A percentile compares a stretch with the other conserved stretches of the same genome.
Evolutionary conservation across 1,140 invertebrate genomes (phyloP).

Genomic region (Bombus consobrinus): DNA sequence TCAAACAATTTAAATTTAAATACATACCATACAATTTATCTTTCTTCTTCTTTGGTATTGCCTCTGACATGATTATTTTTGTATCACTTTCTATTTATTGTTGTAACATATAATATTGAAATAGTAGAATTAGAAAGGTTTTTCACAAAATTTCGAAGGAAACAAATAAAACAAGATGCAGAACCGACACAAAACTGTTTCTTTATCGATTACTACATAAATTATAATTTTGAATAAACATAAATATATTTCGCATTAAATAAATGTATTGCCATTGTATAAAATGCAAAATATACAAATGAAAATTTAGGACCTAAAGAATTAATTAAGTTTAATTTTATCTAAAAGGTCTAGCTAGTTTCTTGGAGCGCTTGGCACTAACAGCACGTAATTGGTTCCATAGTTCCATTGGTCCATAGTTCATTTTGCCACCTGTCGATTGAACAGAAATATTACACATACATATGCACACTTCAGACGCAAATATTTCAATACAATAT

Average conservation of each 20-base stretch:
- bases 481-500: too few species aligned
- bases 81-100: neutral
- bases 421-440: too few species aligned
- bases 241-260: neutral
- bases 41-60: neutral
- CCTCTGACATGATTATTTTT: conserved; percentile 9
- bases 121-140: neutral
- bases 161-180: neutral
- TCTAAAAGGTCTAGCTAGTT: too few species aligned
- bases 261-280: neutral
- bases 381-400: too few species aligned
- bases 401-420: too few species aligned
- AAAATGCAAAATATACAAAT: too few species aligned
- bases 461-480: too few species aligned
- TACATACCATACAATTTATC: conserved; percentile 64
- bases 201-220: neutral
- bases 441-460: too few species aligned
- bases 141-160: neutral
- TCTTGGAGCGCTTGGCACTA: too few species aligned
- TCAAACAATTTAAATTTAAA: neutral
- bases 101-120: neutral
- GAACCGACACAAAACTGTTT: neutral
- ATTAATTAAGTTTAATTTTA: too few species aligned
- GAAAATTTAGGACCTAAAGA: too few species aligned
- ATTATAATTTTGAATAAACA: neutral